Percentiles rank a stretch among this genome's conserved stretches.
Conservation (phyloP, 2,888 invertebrate genomes). For the Cryptocephalus primarius region DNA sequence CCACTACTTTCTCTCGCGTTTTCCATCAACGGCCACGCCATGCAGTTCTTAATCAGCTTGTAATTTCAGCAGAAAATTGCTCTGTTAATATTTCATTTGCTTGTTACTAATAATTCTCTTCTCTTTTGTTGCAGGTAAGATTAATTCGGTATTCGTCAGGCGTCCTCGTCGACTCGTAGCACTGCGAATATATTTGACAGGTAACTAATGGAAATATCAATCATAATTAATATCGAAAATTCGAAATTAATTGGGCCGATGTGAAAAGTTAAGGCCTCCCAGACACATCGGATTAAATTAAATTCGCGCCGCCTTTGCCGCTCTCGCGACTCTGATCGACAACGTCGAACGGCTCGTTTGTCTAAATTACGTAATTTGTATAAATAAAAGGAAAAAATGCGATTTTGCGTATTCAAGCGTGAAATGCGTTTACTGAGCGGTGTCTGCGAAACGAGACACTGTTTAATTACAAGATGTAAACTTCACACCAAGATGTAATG, state of each 20-base stretch:
- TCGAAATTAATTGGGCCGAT: conserved; percentile 20
- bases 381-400: no score
- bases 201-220: conserved; percentile 21
- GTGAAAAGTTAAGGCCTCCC: conserved; percentile 14
- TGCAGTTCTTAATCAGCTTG: no score
- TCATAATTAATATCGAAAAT: conserved; percentile 18
- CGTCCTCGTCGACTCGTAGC: conserved; percentile 6
- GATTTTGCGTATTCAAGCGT: no score
- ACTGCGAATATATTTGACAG: conserved; percentile 15
- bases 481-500: no score
- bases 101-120: conserved; percentile 15
- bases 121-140: conserved; percentile 24
- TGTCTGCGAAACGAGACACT: no score
- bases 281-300: conserved; percentile 8
- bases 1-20: no score
- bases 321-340: neutral
- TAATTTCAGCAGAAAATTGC: no score
- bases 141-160: conserved; percentile 12
- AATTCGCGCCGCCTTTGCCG: conserved; percentile 12
- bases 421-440: no score
- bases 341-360: no score
- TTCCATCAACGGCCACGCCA: no score
- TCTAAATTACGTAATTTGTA: no score
- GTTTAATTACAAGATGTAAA: no score
- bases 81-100: conserved; percentile 11